Evolutionary conservation across 2,113 vertebrate genomes (phyloP).

Genomic region (Oreochromis spilurus): DNA sequence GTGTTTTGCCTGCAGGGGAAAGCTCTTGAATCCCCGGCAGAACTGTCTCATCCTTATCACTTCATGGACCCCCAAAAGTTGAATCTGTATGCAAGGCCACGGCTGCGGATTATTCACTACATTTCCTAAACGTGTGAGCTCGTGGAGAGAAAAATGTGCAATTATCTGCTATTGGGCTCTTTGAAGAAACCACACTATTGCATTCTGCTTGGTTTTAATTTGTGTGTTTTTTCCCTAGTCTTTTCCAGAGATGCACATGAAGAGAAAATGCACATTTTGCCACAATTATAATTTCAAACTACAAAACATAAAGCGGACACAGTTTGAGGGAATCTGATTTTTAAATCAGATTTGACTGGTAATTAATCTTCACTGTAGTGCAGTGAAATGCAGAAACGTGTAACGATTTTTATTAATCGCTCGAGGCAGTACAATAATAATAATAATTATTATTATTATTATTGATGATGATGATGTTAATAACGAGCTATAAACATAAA

Average conservation of each 20-base stretch:
- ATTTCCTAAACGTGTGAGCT: constrained; percentile 1
- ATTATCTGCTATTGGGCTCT: neutral
- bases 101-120: neutral
- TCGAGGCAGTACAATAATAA: neutral
- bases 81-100: constrained; percentile 25
- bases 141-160: neutral
- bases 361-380: neutral
- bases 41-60: neutral
- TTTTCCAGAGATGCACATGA: neutral
- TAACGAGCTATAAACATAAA: neutral
- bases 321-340: neutral
- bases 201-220: neutral
- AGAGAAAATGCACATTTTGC: neutral
- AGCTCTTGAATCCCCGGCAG: neutral
- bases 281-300: neutral
- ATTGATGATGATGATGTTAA: neutral
- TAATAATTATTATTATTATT: neutral
- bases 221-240: neutral
- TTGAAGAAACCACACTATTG: neutral
- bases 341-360: neutral
- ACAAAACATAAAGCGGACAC: neutral
- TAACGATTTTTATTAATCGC: neutral
- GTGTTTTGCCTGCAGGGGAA: neutral
- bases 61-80: neutral
- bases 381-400: neutral